Evolutionary conservation across 1,140 invertebrate species (phyloP).

Genomic region (Brachionus rubens): DNA sequence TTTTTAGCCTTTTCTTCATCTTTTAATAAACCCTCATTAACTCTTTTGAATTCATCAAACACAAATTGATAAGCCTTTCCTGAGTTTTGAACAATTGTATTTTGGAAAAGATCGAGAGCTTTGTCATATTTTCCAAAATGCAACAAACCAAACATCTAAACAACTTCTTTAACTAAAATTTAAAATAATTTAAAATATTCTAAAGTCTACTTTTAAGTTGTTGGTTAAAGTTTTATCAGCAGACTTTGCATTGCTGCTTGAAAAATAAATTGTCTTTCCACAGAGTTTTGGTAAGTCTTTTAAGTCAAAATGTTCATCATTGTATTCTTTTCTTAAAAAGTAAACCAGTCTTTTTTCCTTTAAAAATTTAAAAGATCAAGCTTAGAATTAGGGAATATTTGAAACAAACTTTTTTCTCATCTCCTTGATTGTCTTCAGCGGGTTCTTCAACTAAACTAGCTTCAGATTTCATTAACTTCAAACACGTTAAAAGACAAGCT

Average conservation of each 20-base stretch:
- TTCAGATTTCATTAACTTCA: background rate
- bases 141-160: background rate
- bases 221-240: constrained; percentile 25
- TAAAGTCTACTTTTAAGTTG: background rate
- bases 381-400: too few relatives aligned
- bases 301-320: constrained; percentile 42
- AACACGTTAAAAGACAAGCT: constrained; percentile 18
- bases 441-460: background rate
- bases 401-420: constrained; percentile 1
- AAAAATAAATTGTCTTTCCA: constrained; percentile 24
- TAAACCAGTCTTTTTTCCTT: constrained; percentile 27
- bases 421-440: background rate
- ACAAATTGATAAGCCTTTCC: background rate
- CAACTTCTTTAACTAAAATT: too few relatives aligned
- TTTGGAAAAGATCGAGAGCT: constrained; percentile 7
- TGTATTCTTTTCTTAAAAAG: constrained; percentile 29
- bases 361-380: background rate
- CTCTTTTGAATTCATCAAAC: background rate
- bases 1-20: background rate
- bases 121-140: constrained; percentile 7
- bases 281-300: background rate
- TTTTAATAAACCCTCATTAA: background rate
- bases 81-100: background rate
- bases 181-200: background rate
- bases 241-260: background rate